phyloP scores from a whole-genome alignment of 1,140 invertebrate genomes.

The Arion vulgaris region DNA sequence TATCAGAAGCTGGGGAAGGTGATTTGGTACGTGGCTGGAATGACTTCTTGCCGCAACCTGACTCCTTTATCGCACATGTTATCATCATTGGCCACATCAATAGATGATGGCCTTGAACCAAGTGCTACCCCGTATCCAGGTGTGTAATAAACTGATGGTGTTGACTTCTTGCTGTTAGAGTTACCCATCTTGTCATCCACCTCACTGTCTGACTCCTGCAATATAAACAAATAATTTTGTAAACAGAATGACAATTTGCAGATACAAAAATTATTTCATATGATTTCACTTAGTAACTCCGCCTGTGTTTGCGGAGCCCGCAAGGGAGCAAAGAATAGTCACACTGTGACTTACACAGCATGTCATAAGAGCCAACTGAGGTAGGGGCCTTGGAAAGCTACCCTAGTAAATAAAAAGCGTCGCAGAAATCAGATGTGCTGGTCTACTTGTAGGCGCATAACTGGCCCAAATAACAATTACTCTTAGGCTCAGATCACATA shows the following conservation, averaged over 20 bases:
- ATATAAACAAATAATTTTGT: background rate
- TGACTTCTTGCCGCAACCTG: slow-evolving; percentile 20
- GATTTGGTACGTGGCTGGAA: background rate
- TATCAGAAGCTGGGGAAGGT: slow-evolving; percentile 34
- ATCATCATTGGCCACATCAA: background rate
- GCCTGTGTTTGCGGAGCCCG: no score
- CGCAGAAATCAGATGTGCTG: no score
- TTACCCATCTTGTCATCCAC: slow-evolving; percentile 52
- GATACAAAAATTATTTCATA: background rate
- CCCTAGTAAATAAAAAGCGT: background rate
- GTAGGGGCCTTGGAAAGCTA: background rate
- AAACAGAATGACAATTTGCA: background rate
- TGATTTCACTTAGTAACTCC: background rate
- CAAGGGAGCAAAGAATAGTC: background rate
- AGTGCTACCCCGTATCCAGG: slow-evolving; percentile 47
- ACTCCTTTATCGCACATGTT: slow-evolving; percentile 6
- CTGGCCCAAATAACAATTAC: no score
- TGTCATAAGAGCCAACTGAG: background rate
- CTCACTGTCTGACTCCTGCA: slow-evolving; percentile 50
- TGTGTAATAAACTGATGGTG: slow-evolving; percentile 44
- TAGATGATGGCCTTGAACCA: slow-evolving; percentile 25
- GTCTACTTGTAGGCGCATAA: no score
- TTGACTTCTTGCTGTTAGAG: slow-evolving; percentile 29
- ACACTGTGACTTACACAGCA: background rate
- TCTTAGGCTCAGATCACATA: no score